These are phyloP conservation scores for Phengaris alcon DNA, from an alignment of 2,888 invertebrate genomes.

Conservation along the genomic window DNA sequence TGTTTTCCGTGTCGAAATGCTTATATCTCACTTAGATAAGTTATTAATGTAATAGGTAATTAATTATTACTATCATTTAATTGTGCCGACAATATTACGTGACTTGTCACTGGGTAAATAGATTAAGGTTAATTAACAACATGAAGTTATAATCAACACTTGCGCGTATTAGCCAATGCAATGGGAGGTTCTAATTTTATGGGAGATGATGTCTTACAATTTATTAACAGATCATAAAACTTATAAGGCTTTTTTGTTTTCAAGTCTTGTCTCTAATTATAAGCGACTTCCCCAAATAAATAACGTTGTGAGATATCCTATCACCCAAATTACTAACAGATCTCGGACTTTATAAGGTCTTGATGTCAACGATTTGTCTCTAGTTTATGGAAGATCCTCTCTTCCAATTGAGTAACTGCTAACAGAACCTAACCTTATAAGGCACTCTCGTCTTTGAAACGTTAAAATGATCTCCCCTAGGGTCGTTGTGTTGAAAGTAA, in stretches of 20 bases:
- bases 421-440: background rate
- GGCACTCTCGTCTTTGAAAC: background rate
- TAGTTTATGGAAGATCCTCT: too few species aligned
- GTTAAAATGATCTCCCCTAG: background rate
- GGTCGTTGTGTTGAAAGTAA: conserved; percentile 2
- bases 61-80: too few species aligned
- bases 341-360: too few species aligned
- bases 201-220: too few species aligned
- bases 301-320: too few species aligned
- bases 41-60: background rate
- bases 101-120: background rate
- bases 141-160: background rate
- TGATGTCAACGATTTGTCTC: too few species aligned
- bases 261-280: too few species aligned
- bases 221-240: too few species aligned
- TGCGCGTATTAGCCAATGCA: background rate
- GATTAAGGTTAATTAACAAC: background rate
- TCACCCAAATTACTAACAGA: too few species aligned
- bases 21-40: background rate
- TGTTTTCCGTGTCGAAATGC: background rate
- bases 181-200: too few species aligned
- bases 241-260: too few species aligned
- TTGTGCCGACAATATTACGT: background rate
- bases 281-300: too few species aligned
- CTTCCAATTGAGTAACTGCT: background rate